Evolutionary conservation across 2,797 vertebrate species (phyloP), one percentile per base, ranked within the genome.

Genomic region (Chiloscyllium punctatum): DNA sequence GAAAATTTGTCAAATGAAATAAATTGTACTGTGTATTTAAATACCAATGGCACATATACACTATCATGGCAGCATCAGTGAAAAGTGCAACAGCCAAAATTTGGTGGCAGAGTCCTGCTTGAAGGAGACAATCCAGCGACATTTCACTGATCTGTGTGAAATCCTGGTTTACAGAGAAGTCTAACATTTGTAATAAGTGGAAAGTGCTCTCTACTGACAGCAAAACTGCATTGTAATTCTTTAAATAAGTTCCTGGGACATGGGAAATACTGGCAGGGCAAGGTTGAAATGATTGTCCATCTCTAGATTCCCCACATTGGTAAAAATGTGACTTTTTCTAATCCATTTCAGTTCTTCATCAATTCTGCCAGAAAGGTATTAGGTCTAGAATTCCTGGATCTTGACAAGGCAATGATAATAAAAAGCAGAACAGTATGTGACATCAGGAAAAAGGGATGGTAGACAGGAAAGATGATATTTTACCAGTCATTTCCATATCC

Each of bases 11-110:
- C 48, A 42, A 37, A 23, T 25, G n/a, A 25, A 18, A 37, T 8
- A 69, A 91, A n/a, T 21, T 51, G 33, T 8, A 37, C 1, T 90
- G 13, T 88, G 25, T 88, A 86, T 27, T 88, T 88, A 25, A 92
- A 9, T 8, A 18, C 57, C 90, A 92, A 68, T 3, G 3, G 15
- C 48, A 30, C 3, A 30, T 53, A 62, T 66, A 90, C 57, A 66
- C 53, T 11, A 66, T 33, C 48, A 57, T 4, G 30, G 23, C 86
- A 53, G 48, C 16, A 62, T 62, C 48, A n/a, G 13, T 33, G 57
- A 91, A 91, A 62, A 62, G 57, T 66, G 33, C 37, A 92, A 92
- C n/a, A 92, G 90, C 62, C 18, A 42, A 92, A 92, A 69, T 92
- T 18, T 25, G 9, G 62, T 42, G 18, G 6, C 27, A 37, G 27